Evolutionary conservation across 2,888 invertebrate species (phyloP), one percentile per base, ranked within the genome.

Genomic region (Hyposoter didymator): DNA sequence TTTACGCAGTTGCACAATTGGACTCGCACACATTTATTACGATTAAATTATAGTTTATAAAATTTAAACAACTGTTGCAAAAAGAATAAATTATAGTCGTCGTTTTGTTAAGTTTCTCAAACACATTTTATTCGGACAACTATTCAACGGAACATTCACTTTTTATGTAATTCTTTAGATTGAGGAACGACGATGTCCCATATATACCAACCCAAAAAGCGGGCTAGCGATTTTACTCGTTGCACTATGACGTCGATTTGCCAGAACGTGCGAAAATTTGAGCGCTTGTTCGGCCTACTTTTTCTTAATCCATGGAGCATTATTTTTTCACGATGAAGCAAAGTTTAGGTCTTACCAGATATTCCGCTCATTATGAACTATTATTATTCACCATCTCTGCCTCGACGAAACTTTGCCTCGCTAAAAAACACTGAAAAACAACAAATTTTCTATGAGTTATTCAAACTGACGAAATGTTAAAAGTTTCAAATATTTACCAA

Each of bases 111-210:
- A 5, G 7, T 17, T 2, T 43, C 22, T 6, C 14, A 14, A 67
- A 67, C 49, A n/a, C n/a, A n/a, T 72, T 19, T 59, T 73, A 28
- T 59, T 35, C 43, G 14, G 43, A 14, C 22, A 43, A 12, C 39
- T 19, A 55, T 39, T 59, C 35, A 43, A 73, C 43, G 59, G 17
- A 17, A 73, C 39, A 19, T 43, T 73, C 73, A 55, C 59, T 59
- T 73, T 59, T 59, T 73, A 55, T 55, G 22, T 73, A 73, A 73
- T 14, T 10, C 10, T 39, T 19, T 47, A 12, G 17, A 22, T 69
- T 69, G 47, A 28, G 7, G 28, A 73, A 73, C 14, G 19, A 59
- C 19, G 4, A 6, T 35, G 22, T 55, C 3, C 10, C 59, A 19
- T 73, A 8, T 73, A 8, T 49, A n/a, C 10, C 39, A n/a, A 22